Percentiles rank a stretch among this genome's conserved stretches.
Evolutionary conservation across 2,797 vertebrate species (phyloP).

Genomic region (Oreonectes daqikongensis): DNA sequence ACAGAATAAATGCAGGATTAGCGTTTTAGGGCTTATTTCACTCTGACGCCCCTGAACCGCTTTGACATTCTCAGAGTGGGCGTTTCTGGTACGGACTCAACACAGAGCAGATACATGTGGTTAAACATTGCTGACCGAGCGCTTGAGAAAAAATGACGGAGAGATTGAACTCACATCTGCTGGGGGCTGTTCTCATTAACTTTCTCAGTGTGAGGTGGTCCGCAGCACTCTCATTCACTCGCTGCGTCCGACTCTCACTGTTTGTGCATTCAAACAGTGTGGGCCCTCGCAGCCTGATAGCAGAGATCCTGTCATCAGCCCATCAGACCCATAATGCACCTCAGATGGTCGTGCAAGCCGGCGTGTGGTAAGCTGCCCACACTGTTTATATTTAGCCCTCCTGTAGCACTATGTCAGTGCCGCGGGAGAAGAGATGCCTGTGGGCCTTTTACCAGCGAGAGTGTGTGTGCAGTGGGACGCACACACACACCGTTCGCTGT

Average conservation of each 20-base stretch:
- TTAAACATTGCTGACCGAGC: slow-evolving; percentile 35
- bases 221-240: slow-evolving; percentile 27
- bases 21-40: neutral
- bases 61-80: neutral
- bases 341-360: slow-evolving; percentile 33
- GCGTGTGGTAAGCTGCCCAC: slow-evolving; percentile 33
- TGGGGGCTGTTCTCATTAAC: slow-evolving; percentile 33
- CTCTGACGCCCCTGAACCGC: neutral
- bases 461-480: neutral
- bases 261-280: slow-evolving; percentile 16
- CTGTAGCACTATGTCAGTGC: slow-evolving; percentile 35
- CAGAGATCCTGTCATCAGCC: slow-evolving; percentile 34
- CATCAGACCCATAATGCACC: slow-evolving; percentile 41
- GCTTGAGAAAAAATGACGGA: slow-evolving; percentile 31
- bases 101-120: neutral
- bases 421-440: slow-evolving; percentile 30
- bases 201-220: slow-evolving; percentile 37
- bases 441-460: slow-evolving; percentile 33
- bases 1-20: neutral
- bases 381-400: slow-evolving; percentile 47
- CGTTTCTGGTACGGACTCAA: neutral
- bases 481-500: slow-evolving; percentile 5
- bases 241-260: slow-evolving; percentile 3
- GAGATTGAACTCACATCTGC: slow-evolving; percentile 32
- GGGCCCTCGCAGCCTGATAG: slow-evolving; percentile 42